Evolutionary conservation across 2,888 invertebrate species (phyloP), one percentile per base, ranked within the genome.

Genomic region (Heliconius erato): DNA sequence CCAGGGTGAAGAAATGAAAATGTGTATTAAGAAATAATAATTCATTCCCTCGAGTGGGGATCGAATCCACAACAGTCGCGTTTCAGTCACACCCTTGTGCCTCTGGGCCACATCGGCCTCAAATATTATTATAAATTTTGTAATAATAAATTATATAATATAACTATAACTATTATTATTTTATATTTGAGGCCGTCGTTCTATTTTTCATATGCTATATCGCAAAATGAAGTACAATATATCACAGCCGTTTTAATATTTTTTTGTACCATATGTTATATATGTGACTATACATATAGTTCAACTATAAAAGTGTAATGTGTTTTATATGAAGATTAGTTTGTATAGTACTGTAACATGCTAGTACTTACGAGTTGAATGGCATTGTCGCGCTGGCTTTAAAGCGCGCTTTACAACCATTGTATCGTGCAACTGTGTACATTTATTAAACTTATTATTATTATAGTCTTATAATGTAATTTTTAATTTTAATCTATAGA

Each of bases 271-370:
- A 23, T 71, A 49, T 14, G 23, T 54, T 19, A 1, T 54, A 54
- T 23, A 54, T 19, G 7, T 19, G 5, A 2, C 0, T 54, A 54
- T 49, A 72, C 19, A 26, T 49, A 49, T 74, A 54, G 19, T 74
- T 32, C 32, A 54, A 54, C 26, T 54, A 28, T 54, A 32, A 28
- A 49, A 49, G 19, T 5, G 32, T 54, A 74, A 74, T 74, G 54
- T 54, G 32, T 74, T 74, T 74, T 32, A 74, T 32, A 54, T 54
- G 74, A 74, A 74, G 74, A 74, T 54, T 74, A 54, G 32, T 74
- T 54, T 54, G 23, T 23, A 19, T 23, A 74, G 71, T 40, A 35
- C 35, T 35, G 71, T 72, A 26, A 72, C 32, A 35, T 72, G 35
- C 26, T 40, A 72, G 72, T 49, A 23, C 49, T 16, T 49, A 49